These are phyloP conservation scores for Sebastes alutus DNA, from an alignment of 2,797 vertebrate genomes.

Conservation along the genomic window DNA sequence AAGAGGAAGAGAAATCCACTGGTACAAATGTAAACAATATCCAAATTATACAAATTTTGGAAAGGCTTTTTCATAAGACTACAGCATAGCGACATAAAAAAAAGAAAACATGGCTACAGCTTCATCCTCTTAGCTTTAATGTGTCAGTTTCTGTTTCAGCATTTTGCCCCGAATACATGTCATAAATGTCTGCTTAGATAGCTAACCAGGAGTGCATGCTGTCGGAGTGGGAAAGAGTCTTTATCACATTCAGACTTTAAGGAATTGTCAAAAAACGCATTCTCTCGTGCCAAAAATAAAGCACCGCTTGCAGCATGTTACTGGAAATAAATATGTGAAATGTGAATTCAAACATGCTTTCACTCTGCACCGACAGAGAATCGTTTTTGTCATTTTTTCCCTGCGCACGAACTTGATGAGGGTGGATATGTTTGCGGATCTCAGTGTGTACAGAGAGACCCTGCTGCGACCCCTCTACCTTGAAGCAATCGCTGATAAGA, in stretches of 20 bases:
- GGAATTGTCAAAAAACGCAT: slow-evolving; percentile 50
- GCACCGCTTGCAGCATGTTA: slow-evolving; percentile 11
- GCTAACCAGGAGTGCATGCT: slow-evolving; percentile 51
- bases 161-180: slow-evolving; percentile 35
- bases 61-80: slow-evolving; percentile 3
- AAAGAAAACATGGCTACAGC: slow-evolving; percentile 3
- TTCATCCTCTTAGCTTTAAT: slow-evolving; percentile 1
- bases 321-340: slow-evolving; percentile 35
- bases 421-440: not conserved
- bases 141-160: slow-evolving; percentile 33
- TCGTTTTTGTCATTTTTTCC: slow-evolving; percentile 48
- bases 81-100: slow-evolving; percentile 5
- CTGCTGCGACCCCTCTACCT: slow-evolving; percentile 22
- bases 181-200: slow-evolving; percentile 16
- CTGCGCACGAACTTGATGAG: not conserved
- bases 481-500: slow-evolving; percentile 24
- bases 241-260: not conserved
- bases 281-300: slow-evolving; percentile 13
- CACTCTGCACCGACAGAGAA: slow-evolving; percentile 20
- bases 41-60: slow-evolving; percentile 15
- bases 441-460: not conserved
- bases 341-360: slow-evolving; percentile 34
- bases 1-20: slow-evolving; percentile 16
- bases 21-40: slow-evolving; percentile 60
- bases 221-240: slow-evolving; percentile 6